phyloP scores from a whole-genome alignment of 2,797 vertebrate genomes.

The Ctenopoma multispine region DNA sequence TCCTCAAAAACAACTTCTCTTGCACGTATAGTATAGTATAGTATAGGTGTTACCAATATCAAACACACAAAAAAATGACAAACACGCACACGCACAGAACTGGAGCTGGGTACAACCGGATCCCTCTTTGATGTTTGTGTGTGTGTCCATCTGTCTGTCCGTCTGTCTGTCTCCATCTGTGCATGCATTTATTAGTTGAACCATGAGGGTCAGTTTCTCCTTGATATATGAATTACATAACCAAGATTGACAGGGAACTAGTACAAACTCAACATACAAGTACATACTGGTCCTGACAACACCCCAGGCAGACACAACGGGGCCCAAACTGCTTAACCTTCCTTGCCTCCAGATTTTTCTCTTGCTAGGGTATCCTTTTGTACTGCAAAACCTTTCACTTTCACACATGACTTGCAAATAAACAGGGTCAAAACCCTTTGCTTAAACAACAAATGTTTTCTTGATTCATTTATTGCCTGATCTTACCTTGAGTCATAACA shows the following conservation, averaged over 20 bases:
- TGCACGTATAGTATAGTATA: background rate
- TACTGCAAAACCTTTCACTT: conserved; percentile 34
- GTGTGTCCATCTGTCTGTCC: conserved; percentile 43
- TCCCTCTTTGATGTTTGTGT: conserved; percentile 63
- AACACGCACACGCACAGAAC: conserved; percentile 3
- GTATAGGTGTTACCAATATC: conserved; percentile 25
- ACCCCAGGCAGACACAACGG: conserved; percentile 43
- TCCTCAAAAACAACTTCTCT: conserved; percentile 16
- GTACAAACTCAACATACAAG: conserved; percentile 59
- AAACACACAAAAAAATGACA: conserved; percentile 9
- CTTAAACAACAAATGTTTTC: background rate
- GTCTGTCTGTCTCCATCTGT: conserved; percentile 58
- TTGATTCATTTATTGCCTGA: too few relatives aligned
- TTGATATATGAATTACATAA: conserved; percentile 74
- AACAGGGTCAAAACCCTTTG: conserved; percentile 27
- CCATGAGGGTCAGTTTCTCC: conserved; percentile 64
- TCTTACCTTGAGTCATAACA: too few relatives aligned
- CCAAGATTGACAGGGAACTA: conserved; percentile 62
- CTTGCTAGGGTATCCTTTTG: conserved; percentile 21
- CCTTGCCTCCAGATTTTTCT: conserved; percentile 29
- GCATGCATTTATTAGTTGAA: conserved; percentile 54
- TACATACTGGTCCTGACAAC: conserved; percentile 60
- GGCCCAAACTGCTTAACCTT: conserved; percentile 28
- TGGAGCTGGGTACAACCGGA: conserved; percentile 49
- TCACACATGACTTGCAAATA: conserved; percentile 60